Base-by-base conservation (phyloP, 2,797 vertebrate species). In the Channallabes apus region DNA sequence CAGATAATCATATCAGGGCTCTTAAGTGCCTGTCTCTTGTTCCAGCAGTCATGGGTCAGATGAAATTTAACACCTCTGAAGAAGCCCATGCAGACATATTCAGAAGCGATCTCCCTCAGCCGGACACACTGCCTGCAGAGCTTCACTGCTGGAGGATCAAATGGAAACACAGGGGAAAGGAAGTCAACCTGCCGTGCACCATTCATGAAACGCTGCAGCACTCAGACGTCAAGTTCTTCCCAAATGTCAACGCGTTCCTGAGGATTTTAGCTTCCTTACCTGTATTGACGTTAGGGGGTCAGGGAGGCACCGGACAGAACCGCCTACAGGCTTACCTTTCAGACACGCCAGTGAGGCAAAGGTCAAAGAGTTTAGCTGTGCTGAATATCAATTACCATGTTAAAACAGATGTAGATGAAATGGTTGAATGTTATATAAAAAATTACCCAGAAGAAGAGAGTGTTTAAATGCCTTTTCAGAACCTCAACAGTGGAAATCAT, bases 121-220 rank as follows among this genome's bases (percentile, higher is more conserved):
- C 98, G 0, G 98, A 99, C 89, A 99, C 97, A 0, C 95, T 99
- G 12, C 96, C 96, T 0, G 98, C 97, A 0, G 98, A 99, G 88
- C 96, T 99, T 20, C 98, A 99, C 82, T 99, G 98, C 91, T 99
- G 98, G 98, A 95, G 97, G 68, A 99, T 99, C 90, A 98, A 99
- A 82, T 99, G 98, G 98, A 99, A 99, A 88, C 98, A 99, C 93
- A 87, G 97, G 77, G 96, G 98, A n/a, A 98, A 98, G 92, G 97
- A 99, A 85, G 97, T 98, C 29, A 96, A 96, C 51, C 94, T 99
- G 86, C 98, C 97, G 12, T 93, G 96, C 85, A 97, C 97, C 91
- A 97, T 99, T 91, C 96, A 96, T 56, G 97, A 99, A 91, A 97
- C 97, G 1, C 95, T 99, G 35, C 97, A 98, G 89, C 94, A 99